Base-by-base conservation (phyloP, 2,113 vertebrate genomes). In the Vulpes lagopus region DNA sequence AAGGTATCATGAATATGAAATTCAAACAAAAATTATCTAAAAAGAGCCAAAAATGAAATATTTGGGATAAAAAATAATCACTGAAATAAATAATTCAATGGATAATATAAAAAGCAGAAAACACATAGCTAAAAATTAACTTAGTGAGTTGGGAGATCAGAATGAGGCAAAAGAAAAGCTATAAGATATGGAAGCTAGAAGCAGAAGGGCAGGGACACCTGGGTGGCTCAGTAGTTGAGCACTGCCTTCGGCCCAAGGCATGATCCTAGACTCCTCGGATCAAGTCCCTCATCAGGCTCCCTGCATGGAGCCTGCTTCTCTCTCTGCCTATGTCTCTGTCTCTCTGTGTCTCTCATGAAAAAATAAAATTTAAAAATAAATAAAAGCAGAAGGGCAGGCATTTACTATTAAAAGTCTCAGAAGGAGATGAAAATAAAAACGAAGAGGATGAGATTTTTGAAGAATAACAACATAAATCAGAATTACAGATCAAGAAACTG, bases 31-130 rank as follows among this genome's bases (percentile, higher is more conserved):
- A 94, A 55, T 38, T 64, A 88, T 55, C 79, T 67, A 55, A 91
- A 87, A 67, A 92, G 60, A 65, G 15, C 90, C 38, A 74, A 94
- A 93, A 93, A 51, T 67, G 20, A 94, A 86, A 14, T 87, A 95
- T 69, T 38, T 64, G 43, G 4, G 30, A 91, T 93, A 74, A 93
- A 81, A 93, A 74, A 22, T 43, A 86, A 69, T 43, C 79, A 67
- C 11, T 64, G 19, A 82, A 95, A 85, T 95, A 95, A 87, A 53
- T 80, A 85, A 92, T 30, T 69, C 38, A 94, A 89, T 62, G 53
- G 59, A 67, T 11, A 87, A 38, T 51, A 93, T 69, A 96, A 95
- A 69, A 4, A 91, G 81, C 22, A 94, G 20, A 57, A 82, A 27
- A 59, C 23, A 57, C 67, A 81, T 1, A 86, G 11, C 7, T 83